A percentile compares a stretch with the other conserved stretches of the same genome.
These are phyloP conservation scores for Capromys pilorides DNA, from an alignment of 2,797 vertebrate genomes.

Conservation along the genomic window DNA sequence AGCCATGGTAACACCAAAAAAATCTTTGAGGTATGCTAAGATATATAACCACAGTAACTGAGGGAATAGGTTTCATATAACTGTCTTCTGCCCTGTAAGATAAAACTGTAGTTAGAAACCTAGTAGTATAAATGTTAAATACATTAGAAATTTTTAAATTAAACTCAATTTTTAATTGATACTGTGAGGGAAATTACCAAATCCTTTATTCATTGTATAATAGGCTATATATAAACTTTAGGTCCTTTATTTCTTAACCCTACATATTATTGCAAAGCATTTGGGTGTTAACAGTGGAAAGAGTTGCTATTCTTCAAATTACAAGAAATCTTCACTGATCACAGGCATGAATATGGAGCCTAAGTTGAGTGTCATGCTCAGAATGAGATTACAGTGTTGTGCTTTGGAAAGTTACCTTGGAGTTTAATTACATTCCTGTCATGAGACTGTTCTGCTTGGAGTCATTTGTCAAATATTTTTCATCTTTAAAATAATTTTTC, in stretches of 20 bases:
- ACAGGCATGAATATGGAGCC: constrained; percentile 52
- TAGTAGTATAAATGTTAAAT: constrained; percentile 25
- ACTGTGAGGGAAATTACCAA: constrained; percentile 22
- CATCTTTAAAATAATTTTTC: constrained; percentile 13
- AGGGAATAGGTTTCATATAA: constrained; percentile 35
- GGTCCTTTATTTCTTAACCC: constrained; percentile 28
- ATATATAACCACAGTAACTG: constrained; percentile 50
- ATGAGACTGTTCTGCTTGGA: constrained; percentile 23
- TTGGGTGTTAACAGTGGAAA: constrained; percentile 9
- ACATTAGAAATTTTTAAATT: constrained; percentile 48
- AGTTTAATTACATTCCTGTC: constrained; percentile 55
- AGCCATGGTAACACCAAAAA: constrained; percentile 64
- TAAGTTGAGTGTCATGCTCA: constrained; percentile 36
- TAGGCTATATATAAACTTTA: background rate
- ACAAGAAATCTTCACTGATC: constrained; percentile 65
- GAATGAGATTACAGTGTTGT: constrained; percentile 43
- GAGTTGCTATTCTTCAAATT: background rate
- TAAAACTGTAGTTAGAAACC: constrained; percentile 57
- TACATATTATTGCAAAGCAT: constrained; percentile 44
- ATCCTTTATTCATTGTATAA: background rate
- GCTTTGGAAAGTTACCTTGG: constrained; percentile 44
- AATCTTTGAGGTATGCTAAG: background rate
- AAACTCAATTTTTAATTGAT: constrained; percentile 51
- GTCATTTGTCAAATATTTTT: constrained; percentile 38
- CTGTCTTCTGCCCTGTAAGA: constrained; percentile 6